Percentiles rank a stretch among this genome's conserved stretches.
Conservation (phyloP, 2,888 invertebrate genomes). For the Hypsopygia costalis region DNA sequence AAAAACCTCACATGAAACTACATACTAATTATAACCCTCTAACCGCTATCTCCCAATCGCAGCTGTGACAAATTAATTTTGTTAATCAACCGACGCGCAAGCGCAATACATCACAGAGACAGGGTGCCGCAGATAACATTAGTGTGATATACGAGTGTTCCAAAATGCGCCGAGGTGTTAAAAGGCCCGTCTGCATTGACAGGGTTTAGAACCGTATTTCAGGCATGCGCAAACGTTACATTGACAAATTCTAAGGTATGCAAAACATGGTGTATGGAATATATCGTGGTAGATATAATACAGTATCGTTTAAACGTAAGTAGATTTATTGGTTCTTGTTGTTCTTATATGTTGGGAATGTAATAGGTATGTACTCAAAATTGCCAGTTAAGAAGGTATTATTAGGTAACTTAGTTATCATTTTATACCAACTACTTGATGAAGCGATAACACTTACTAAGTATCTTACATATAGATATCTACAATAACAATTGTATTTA, state of each 20-base stretch:
- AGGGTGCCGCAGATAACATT: slow-evolving; percentile 65
- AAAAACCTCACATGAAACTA: slow-evolving; percentile 28
- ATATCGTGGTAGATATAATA: background rate
- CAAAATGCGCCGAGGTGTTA: slow-evolving; percentile 48
- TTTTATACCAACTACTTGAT: too few relatives aligned
- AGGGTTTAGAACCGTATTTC: slow-evolving; percentile 25
- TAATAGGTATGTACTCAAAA: too few relatives aligned
- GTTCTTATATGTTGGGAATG: too few relatives aligned
- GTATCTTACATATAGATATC: too few relatives aligned
- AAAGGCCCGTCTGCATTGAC: slow-evolving; percentile 33
- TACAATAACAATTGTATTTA: too few relatives aligned
- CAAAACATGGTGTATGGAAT: slow-evolving; percentile 7
- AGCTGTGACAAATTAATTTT: slow-evolving; percentile 73
- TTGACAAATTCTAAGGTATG: slow-evolving; percentile 6
- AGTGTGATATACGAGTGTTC: slow-evolving; percentile 66
- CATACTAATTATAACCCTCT: slow-evolving; percentile 47
- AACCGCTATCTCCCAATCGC: slow-evolving; percentile 28
- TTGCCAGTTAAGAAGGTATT: too few relatives aligned
- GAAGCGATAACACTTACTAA: too few relatives aligned
- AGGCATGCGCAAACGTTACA: background rate
- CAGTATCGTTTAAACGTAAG: too few relatives aligned
- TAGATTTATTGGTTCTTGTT: too few relatives aligned
- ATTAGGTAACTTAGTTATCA: too few relatives aligned
- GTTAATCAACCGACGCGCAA: slow-evolving; percentile 64
- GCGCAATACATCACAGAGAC: slow-evolving; percentile 71